Evolutionary conservation across 2,113 vertebrate genomes (phyloP), one percentile per base, ranked within the genome.

Genomic region (Periophthalmus modestus): DNA sequence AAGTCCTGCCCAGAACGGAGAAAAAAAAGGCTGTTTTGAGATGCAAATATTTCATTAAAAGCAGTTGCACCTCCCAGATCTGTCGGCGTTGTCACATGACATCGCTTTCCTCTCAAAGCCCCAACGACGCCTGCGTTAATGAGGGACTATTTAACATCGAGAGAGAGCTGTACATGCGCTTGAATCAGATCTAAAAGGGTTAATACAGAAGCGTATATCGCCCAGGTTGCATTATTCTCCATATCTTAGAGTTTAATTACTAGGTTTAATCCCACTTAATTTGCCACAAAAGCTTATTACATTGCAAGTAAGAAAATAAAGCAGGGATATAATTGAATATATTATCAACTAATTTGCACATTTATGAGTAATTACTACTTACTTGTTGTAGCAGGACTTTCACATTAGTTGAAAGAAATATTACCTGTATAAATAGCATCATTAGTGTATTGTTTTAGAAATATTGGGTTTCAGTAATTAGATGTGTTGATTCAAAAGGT

Each of bases 61-160:
- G 9, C 71, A 77, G 74, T 77, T 58, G 5, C 71, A 75, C 73
- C 66, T 86, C 75, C 57, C 59, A 58, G 74, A 82, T 28, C 67
- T 86, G 78, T 79, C 80, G 79, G 73, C 11, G 61, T 65, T 84
- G 87, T 87, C 82, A 80, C 83, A 74, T 28, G 73, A 72, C 68
- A 77, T 83, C 78, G 70, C 52, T 33, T 63, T 58, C 57, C 77
- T 78, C 80, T 75, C 71, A 83, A 80, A 82, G 63, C 79, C 79
- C 55, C 89, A 91, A 91, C 86, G 82, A 88, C 73, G 79, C 70
- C 59, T 71, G 68, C 14, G 13, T 71, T 92, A 87, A 92, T 91
- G 87, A 90, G 83, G 68, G 57, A 0, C 78, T 28, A 73, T 79
- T 81, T 79, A 82, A 73, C 9, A 16, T 82, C 72, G 62, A 66